Evolutionary conservation across 2,797 vertebrate genomes (phyloP).

Genomic region (Enteromius unitaeniatus): DNA sequence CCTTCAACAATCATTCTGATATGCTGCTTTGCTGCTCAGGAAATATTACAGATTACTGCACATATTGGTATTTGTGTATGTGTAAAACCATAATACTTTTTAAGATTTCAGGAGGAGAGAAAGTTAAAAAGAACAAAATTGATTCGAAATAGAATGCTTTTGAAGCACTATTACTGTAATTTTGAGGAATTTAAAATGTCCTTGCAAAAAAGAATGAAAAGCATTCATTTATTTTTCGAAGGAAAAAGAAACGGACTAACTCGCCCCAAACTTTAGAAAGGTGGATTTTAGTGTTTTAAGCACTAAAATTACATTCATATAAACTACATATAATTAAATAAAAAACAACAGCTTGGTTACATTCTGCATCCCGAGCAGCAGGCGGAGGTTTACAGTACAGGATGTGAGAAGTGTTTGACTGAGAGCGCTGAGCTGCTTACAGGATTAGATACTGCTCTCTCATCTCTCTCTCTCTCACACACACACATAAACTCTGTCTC

Average conservation of each 20-base stretch:
- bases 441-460: slow-evolving; percentile 21
- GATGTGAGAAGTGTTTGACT: slow-evolving; percentile 20
- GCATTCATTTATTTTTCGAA: not conserved
- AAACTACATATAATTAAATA: not conserved
- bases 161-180: not conserved
- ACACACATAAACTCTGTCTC: not conserved
- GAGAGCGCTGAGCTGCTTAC: slow-evolving; percentile 12
- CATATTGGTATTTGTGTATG: too few species aligned
- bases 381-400: not conserved
- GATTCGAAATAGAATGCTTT: not conserved
- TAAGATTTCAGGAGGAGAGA: not conserved
- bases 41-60: not conserved
- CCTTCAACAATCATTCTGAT: not conserved
- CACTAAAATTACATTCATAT: not conserved
- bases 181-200: not conserved
- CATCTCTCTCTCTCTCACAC: not conserved
- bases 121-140: not conserved
- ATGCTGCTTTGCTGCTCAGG: not conserved
- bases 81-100: not conserved
- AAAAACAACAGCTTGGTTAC: not conserved
- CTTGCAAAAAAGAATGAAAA: not conserved
- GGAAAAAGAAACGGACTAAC: not conserved
- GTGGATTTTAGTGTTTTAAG: not conserved
- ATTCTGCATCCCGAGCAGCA: not conserved
- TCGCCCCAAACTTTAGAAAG: not conserved